Percentiles rank a stretch among this genome's conserved stretches.
phyloP scores from a whole-genome alignment of 30 jellyfish, hydroid and myxozoan species.

The Turritopsis rubra region DNA sequence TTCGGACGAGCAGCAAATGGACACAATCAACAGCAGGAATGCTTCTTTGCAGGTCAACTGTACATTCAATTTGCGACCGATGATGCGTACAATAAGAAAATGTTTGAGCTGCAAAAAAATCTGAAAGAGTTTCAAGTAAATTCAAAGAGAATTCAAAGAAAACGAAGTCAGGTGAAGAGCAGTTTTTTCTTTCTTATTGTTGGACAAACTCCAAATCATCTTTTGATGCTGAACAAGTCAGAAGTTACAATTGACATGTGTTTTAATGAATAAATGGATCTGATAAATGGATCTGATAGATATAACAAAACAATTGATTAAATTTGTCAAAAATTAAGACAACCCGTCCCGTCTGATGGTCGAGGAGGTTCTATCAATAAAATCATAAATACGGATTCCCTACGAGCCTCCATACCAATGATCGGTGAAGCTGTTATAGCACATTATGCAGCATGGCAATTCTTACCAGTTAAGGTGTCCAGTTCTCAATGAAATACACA shows the following conservation, averaged over 20 bases:
- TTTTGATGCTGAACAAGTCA: slow-evolving; percentile 1
- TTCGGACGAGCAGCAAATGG: not conserved
- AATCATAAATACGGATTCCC: not conserved
- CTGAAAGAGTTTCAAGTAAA: not conserved
- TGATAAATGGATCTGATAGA: not conserved
- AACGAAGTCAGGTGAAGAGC: not conserved
- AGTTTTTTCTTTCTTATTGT: not conserved
- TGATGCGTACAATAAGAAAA: not conserved
- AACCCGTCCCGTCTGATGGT: not conserved
- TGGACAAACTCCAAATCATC: slow-evolving; percentile 4
- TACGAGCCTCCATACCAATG: slow-evolving; percentile 7
- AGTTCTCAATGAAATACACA: not conserved
- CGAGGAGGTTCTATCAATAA: not conserved
- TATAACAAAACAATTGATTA: not conserved
- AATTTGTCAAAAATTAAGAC: not conserved
- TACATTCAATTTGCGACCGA: slow-evolving; percentile 11
- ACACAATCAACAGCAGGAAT: slow-evolving; percentile 23
- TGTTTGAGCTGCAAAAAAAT: not conserved
- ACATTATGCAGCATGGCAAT: not conserved
- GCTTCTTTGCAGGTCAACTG: not conserved
- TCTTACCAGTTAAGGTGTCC: not conserved
- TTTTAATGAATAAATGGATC: not conserved
- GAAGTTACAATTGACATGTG: not conserved
- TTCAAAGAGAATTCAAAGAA: not conserved
- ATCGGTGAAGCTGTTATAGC: slow-evolving; percentile 2